These are phyloP conservation scores for Stercorarius parasiticus DNA, from an alignment of 2,113 vertebrate species.

Conservation along the genomic window DNA sequence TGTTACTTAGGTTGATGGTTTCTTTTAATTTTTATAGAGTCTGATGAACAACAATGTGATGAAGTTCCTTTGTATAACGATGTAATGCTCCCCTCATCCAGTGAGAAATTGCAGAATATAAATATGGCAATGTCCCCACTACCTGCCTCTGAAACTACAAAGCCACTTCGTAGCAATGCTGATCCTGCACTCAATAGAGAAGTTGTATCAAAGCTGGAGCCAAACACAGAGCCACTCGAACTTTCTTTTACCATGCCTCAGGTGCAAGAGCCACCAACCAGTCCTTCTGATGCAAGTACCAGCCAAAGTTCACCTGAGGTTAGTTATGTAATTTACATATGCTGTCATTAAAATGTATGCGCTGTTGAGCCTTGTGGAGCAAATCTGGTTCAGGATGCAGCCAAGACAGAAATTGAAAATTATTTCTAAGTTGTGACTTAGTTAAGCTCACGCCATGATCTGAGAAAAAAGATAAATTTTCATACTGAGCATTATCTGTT, in stretches of 20 bases:
- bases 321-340: background rate
- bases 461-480: background rate
- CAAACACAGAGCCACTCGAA: constrained; percentile 76
- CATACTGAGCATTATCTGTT: background rate
- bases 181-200: constrained; percentile 80
- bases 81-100: constrained; percentile 92
- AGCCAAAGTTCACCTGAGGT: constrained; percentile 85
- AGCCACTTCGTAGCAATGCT: constrained; percentile 80
- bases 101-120: constrained; percentile 83
- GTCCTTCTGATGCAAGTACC: constrained; percentile 76
- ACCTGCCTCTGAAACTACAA: constrained; percentile 81
- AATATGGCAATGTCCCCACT: constrained; percentile 88
- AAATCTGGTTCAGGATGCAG: background rate
- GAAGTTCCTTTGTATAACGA: constrained; percentile 94
- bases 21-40: constrained; percentile 78
- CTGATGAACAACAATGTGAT: constrained; percentile 84
- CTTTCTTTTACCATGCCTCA: constrained; percentile 81
- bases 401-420: background rate
- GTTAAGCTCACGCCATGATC: background rate
- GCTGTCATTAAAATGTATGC: background rate
- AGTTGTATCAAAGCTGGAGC: constrained; percentile 81
- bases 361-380: background rate
- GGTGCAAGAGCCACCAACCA: constrained; percentile 73
- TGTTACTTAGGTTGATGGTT: constrained; percentile 64
- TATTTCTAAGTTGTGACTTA: background rate